These are phyloP conservation scores for Sarotherodon lohbergeri DNA, from an alignment of 2,113 vertebrate genomes.

Conservation along the genomic window DNA sequence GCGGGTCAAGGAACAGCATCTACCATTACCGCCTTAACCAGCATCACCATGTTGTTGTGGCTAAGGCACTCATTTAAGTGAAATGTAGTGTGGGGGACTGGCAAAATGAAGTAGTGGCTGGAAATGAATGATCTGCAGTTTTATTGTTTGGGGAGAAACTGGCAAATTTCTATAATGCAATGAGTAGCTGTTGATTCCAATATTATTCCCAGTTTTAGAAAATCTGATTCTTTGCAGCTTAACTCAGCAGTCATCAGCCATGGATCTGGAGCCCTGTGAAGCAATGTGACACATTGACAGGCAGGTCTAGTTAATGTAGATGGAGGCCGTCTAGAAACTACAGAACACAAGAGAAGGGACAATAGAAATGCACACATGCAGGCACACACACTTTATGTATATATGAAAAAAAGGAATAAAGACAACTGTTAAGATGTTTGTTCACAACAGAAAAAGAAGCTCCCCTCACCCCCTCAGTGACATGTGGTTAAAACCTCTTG, in stretches of 20 bases:
- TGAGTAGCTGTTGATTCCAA: neutral
- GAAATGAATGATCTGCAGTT: neutral
- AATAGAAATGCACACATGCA: neutral
- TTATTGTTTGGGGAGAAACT: neutral
- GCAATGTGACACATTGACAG: slow-evolving; percentile 27
- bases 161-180: neutral
- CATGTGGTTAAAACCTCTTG: neutral
- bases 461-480: neutral
- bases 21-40: neutral
- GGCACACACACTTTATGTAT: neutral
- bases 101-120: too few species aligned
- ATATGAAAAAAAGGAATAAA: neutral
- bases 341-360: neutral
- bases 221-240: neutral
- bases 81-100: neutral
- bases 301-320: neutral
- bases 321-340: neutral
- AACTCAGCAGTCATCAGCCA: neutral
- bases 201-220: neutral
- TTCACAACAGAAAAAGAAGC: neutral
- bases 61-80: neutral
- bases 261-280: neutral
- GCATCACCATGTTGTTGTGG: neutral
- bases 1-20: neutral
- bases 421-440: slow-evolving; percentile 1